These are phyloP conservation scores for Calameuta pallipes DNA, from an alignment of 2,888 invertebrate species.

Conservation along the genomic window DNA sequence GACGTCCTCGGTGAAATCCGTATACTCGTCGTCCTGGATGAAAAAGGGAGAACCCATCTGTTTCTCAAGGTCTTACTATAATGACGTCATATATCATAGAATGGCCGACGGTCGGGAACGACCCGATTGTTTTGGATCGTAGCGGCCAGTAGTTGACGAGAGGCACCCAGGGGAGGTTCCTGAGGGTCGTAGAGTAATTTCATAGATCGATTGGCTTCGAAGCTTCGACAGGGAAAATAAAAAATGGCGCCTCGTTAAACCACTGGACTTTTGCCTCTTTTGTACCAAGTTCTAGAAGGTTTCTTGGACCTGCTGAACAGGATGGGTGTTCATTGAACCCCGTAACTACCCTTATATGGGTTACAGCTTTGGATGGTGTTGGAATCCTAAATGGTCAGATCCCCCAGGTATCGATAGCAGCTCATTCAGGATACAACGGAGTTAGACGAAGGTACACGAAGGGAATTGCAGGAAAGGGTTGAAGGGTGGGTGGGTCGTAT, in stretches of 20 bases:
- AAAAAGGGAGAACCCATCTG: slow-evolving; percentile 17
- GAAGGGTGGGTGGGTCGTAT: slow-evolving; percentile 34
- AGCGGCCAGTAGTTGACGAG: slow-evolving; percentile 21
- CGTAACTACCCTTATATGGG: too few relatives aligned
- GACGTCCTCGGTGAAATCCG: too few relatives aligned
- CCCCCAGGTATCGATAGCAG: too few relatives aligned
- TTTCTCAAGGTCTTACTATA: slow-evolving; percentile 25
- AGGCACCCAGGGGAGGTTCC: slow-evolving; percentile 16
- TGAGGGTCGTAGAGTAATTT: slow-evolving; percentile 19
- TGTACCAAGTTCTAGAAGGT: too few relatives aligned
- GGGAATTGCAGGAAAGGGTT: too few relatives aligned
- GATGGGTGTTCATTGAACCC: too few relatives aligned
- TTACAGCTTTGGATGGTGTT: too few relatives aligned
- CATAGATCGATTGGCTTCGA: slow-evolving; percentile 17
- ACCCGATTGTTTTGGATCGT: slow-evolving; percentile 24
- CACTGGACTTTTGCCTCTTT: neutral
- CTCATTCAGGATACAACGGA: too few relatives aligned
- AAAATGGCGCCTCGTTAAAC: neutral
- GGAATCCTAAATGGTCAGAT: too few relatives aligned
- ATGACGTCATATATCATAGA: slow-evolving; percentile 25
- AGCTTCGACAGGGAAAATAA: slow-evolving; percentile 1
- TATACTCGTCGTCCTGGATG: neutral
- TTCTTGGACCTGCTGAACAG: too few relatives aligned
- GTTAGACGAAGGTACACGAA: slow-evolving; percentile 6
- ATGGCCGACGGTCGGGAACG: slow-evolving; percentile 17